Evolutionary conservation across 1,140 invertebrate genomes (phyloP), one percentile per base, ranked within the genome.

Genomic region (Batillaria attramentaria): DNA sequence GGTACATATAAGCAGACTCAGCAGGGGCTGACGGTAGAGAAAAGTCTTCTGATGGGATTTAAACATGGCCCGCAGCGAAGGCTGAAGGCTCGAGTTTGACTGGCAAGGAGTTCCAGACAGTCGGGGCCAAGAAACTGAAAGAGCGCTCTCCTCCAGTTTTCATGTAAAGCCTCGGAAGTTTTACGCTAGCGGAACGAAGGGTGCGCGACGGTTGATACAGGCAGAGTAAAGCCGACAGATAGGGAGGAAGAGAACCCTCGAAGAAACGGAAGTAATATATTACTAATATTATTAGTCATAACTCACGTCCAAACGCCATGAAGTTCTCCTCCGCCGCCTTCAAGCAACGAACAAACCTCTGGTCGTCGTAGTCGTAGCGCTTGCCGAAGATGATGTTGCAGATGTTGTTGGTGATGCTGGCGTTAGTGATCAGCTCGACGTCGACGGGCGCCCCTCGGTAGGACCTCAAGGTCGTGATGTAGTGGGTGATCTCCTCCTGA

Each of bases 371-470:
- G 18, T 84, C 80, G 37, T 93, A 93, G 85, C 94, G 89, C 81
- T 93, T 93, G 2, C 96, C 95, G 65, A 96, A 95, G 91, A 97
- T 93, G 94, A 97, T 95, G 75, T 92, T 93, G 95, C 96, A 97
- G 0, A 97, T 90, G 0, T 95, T 95, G 84, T 97, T 98, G 20
- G 87, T 68, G 28, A 85, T 73, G 43, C 95, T 94, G 95, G 72
- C 74, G 16, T 74, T 60, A 5, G 80, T 78, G 0, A 79, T 37
- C 16, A 46, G 41, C 18, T 69, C 28, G 5, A 79, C 54, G 60
- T 85, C 78, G 18, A 79, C 46, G n/a, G n/a, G n/a, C n/a, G n/a
- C n/a, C n/a, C n/a, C n/a, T n/a, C n/a, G n/a, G n/a, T n/a, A n/a
- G n/a, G n/a, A n/a, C n/a, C n/a, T n/a, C n/a, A n/a, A n/a, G n/a